Evolutionary conservation across 2,888 invertebrate species (phyloP).

Genomic region (Zeuzera pyrina): DNA sequence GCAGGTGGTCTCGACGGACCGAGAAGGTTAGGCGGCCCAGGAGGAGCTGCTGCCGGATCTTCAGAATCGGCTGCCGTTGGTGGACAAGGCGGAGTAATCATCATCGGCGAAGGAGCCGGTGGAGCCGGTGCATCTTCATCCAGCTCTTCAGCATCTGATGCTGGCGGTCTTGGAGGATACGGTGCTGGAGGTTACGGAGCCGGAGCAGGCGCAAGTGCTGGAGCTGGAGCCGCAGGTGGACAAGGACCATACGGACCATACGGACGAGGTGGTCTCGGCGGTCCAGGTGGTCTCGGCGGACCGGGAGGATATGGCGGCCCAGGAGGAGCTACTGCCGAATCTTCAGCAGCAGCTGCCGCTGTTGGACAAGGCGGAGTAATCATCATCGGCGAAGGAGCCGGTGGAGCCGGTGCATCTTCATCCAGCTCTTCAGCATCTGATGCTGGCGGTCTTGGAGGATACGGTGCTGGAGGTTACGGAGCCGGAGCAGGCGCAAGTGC

Average conservation of each 20-base stretch:
- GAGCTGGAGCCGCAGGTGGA: constrained; percentile 8
- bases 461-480: no score
- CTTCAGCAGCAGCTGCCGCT: no score
- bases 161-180: constrained; percentile 7
- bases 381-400: no score
- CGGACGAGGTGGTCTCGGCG: constrained; percentile 3
- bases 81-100: neutral
- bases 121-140: constrained; percentile 7
- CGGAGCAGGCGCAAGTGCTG: constrained; percentile 6
- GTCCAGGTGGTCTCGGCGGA: constrained; percentile 5
- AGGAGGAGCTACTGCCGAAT: no score
- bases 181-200: constrained; percentile 1
- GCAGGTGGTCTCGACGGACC: constrained; percentile 6
- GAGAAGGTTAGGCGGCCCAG: constrained; percentile 4
- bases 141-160: constrained; percentile 12
- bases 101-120: constrained; percentile 3
- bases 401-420: no score
- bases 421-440: no score
- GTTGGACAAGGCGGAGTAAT: no score
- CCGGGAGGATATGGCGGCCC: no score
- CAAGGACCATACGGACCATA: constrained; percentile 5
- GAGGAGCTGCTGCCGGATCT: constrained; percentile 2
- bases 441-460: no score
- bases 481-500: no score
- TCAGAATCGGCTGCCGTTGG: constrained; percentile 6